phyloP scores from a whole-genome alignment of 2,113 vertebrate genomes.

The Lynx canadensis region DNA sequence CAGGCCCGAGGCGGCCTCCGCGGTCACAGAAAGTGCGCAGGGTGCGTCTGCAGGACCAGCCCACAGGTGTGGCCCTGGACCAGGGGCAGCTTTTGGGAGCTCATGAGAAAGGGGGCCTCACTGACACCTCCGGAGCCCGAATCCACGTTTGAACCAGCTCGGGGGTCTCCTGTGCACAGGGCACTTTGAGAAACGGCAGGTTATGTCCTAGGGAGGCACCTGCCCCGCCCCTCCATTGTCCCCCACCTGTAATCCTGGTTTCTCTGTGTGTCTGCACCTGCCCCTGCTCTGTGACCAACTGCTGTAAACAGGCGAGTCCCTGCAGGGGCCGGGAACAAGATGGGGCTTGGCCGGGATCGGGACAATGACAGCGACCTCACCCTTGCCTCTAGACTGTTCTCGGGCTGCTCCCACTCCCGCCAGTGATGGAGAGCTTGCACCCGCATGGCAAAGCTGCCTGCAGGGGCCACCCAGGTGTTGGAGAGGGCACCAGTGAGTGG shows the following conservation, averaged over 20 bases:
- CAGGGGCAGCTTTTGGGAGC: neutral
- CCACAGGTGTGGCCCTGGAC: no score
- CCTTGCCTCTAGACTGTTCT: no score
- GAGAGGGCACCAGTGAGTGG: neutral
- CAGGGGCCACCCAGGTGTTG: neutral
- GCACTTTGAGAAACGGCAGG: neutral
- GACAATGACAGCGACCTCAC: neutral
- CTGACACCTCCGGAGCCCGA: neutral
- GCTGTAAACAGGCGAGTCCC: neutral
- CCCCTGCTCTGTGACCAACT: neutral
- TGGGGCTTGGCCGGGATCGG: neutral
- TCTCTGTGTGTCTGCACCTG: neutral
- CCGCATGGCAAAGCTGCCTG: accelerated
- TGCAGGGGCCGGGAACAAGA: neutral
- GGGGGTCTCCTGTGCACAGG: accelerated
- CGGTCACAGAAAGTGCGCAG: neutral
- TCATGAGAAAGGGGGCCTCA: neutral
- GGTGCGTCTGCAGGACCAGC: neutral
- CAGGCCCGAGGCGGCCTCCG: accelerated
- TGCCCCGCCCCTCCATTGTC: no score
- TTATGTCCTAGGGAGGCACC: accelerated
- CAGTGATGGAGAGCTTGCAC: accelerated
- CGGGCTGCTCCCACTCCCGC: neutral
- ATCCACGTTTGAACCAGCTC: neutral
- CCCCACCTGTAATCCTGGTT: neutral